phyloP scores from a whole-genome alignment of 1,140 invertebrate species.

The Calycopis cecrops region DNA sequence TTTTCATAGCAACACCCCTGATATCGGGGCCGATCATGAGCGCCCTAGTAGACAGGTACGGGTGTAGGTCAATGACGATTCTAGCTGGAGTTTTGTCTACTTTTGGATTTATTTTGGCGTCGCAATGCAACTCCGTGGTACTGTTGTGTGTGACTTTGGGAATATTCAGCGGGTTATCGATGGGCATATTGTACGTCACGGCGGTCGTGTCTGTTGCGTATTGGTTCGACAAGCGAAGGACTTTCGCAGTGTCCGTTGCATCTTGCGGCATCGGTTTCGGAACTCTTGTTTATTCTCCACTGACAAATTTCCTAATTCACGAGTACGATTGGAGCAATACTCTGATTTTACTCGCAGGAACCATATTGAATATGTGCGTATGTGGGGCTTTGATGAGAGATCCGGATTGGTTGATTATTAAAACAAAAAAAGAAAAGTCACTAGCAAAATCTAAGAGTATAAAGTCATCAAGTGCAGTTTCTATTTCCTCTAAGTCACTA shows the following conservation, averaged over 20 bases:
- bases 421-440: slow-evolving; percentile 46
- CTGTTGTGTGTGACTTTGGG: slow-evolving; percentile 90
- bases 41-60: slow-evolving; percentile 90
- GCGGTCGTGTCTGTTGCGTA: slow-evolving; percentile 94
- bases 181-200: slow-evolving; percentile 91
- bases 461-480: slow-evolving; percentile 48
- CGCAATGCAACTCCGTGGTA: slow-evolving; percentile 81
- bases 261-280: slow-evolving; percentile 65
- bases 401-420: slow-evolving; percentile 81
- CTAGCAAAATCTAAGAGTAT: slow-evolving; percentile 41
- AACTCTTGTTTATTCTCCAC: slow-evolving; percentile 87
- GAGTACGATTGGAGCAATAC: slow-evolving; percentile 90
- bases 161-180: slow-evolving; percentile 87
- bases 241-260: slow-evolving; percentile 83
- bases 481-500: slow-evolving; percentile 48
- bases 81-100: slow-evolving; percentile 83
- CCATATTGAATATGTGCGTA: slow-evolving; percentile 90
- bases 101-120: slow-evolving; percentile 85
- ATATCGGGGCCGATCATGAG: slow-evolving; percentile 90
- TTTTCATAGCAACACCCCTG: slow-evolving; percentile 91
- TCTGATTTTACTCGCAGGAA: slow-evolving; percentile 84
- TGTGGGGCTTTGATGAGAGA: slow-evolving; percentile 91
- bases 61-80: slow-evolving; percentile 89
- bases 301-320: slow-evolving; percentile 81
- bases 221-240: slow-evolving; percentile 94